Conservation (phyloP, 2,113 vertebrate genomes). For the Corythornis cristatus region DNA sequence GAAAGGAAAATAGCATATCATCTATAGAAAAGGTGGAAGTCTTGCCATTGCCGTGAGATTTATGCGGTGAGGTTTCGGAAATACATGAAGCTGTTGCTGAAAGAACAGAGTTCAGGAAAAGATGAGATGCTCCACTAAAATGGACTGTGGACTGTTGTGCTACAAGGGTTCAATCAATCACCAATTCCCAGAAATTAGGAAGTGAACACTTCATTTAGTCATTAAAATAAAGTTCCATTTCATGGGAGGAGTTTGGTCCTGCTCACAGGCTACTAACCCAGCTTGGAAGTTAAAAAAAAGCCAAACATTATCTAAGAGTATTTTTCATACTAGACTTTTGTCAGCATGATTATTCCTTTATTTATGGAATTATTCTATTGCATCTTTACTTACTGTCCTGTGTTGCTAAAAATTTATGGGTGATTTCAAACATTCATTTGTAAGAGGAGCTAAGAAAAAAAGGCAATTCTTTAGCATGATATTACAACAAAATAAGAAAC, state of each 20-base stretch:
- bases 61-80: background rate
- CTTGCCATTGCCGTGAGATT: background rate
- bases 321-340: background rate
- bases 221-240: background rate
- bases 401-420: background rate
- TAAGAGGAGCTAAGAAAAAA: background rate
- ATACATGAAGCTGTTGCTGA: background rate
- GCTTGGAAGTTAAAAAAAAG: background rate
- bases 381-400: background rate
- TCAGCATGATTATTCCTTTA: background rate
- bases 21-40: background rate
- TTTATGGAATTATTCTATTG: background rate
- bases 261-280: background rate
- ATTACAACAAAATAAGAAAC: background rate
- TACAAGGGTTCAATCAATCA: background rate
- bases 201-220: background rate
- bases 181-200: background rate
- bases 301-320: background rate
- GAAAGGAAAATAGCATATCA: background rate
- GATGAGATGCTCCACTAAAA: background rate
- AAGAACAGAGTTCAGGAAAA: background rate
- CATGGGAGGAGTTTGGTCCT: background rate
- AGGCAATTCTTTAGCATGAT: background rate
- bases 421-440: background rate
- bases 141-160: background rate